Conservation (phyloP, 2,113 vertebrate genomes). For the Petroica traversi region DNA sequence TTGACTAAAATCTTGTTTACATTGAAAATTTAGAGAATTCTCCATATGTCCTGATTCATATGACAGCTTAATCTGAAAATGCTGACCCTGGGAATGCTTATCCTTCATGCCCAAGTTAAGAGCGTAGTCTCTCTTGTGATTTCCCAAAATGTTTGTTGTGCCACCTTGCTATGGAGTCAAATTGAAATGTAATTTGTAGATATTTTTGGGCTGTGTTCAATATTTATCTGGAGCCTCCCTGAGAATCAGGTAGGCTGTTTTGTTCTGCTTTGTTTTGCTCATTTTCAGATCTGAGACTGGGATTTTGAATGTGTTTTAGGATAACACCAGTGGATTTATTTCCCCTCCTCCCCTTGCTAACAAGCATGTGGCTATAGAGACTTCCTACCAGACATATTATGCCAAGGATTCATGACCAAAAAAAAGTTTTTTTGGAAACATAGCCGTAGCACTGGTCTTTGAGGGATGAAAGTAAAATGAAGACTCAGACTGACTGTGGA, state of each 20-base stretch:
- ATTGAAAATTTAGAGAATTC: neutral
- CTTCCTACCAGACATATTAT: neutral
- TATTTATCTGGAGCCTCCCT: neutral
- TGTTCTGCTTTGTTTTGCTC: neutral
- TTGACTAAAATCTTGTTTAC: neutral
- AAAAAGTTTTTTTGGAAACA: neutral
- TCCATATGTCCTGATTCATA: neutral
- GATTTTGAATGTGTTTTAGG: neutral
- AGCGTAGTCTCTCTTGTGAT: accelerated
- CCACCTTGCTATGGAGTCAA: neutral
- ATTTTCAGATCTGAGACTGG: neutral
- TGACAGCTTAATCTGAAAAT: neutral
- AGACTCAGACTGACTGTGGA: neutral
- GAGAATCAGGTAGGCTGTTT: neutral
- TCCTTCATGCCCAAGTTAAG: neutral
- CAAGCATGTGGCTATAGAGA: neutral
- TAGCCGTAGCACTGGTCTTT: neutral
- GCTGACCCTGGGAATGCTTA: neutral
- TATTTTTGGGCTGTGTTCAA: neutral
- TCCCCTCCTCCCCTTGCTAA: neutral
- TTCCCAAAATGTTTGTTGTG: neutral
- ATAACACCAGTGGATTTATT: neutral
- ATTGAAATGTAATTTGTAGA: neutral
- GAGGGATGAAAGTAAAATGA: neutral
- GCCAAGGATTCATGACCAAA: neutral